phyloP scores from a whole-genome alignment of 2,113 vertebrate genomes.

The Leiothrix lutea region DNA sequence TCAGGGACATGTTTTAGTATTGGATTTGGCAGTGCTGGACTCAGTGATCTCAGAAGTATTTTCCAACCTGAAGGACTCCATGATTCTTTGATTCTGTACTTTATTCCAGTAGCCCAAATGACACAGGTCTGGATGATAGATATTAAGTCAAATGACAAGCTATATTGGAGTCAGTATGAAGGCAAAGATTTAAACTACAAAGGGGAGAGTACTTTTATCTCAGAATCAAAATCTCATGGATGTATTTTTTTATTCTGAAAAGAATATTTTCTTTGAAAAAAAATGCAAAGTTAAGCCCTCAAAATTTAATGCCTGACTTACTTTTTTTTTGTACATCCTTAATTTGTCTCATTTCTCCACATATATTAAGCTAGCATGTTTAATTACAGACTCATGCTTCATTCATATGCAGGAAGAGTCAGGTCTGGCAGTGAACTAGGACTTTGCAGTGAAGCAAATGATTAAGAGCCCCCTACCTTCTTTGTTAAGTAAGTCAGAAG shows the following conservation, averaged over 20 bases:
- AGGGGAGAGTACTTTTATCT: not conserved
- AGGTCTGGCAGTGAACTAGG: not conserved
- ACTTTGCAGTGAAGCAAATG: not conserved
- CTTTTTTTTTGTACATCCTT: not conserved
- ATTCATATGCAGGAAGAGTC: not conserved
- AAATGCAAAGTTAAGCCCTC: not conserved
- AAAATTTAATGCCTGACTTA: not conserved
- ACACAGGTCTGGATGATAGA: not conserved
- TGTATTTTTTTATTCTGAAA: not conserved
- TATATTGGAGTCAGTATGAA: not conserved
- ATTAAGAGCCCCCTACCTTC: not conserved
- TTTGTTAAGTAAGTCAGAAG: not conserved
- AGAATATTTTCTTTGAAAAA: not conserved
- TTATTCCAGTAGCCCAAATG: not conserved
- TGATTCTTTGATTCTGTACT: not conserved
- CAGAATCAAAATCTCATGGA: not conserved
- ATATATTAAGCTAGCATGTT: not conserved
- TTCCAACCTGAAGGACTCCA: not conserved
- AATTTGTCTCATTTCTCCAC: not conserved
- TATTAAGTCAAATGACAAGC: not conserved
- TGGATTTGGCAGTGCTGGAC: not conserved
- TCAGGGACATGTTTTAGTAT: rapidly evolving
- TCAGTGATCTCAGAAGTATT: not conserved
- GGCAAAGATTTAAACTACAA: not conserved
- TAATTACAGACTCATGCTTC: not conserved